Base-by-base conservation (phyloP, 2,797 vertebrate species). In the Pseudocheirus occidentalis region DNA sequence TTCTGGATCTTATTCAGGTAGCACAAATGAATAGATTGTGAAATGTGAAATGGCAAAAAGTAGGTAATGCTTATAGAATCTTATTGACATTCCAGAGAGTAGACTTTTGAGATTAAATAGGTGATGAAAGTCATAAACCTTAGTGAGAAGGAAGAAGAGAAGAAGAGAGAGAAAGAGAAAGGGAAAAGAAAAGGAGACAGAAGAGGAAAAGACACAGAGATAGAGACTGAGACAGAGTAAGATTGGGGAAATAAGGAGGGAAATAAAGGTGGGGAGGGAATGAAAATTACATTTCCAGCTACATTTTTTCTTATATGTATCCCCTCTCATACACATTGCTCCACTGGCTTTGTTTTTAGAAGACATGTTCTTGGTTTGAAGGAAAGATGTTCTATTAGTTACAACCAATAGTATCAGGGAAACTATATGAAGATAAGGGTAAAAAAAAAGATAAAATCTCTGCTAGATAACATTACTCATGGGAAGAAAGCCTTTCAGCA, bases 401-500 rank as follows among this genome's bases (percentile, higher is more conserved):
- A 55, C 81, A 87, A 50, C 73, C 21, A 96, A 46, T 31, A 57
- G 59, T 95, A 92, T 90, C 81, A 96, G 87, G 90, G 73, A 94
- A 96, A 93, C 24, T 55, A 66, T 95, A 89, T n/a, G 66, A 96
- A 50, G 92, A 89, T 73, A 91, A 94, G 92, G 28, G 46, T 55
- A 14, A 91, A 91, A 91, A 91, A 91, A 87, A 6, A 34, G 89
- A 57, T 92, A 94, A 90, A 56, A 89, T 29, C 52, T 91, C 90
- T 59, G 81, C 62, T 58, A 93, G 95, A 96, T 92, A 93, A 93
- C 93, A 89, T 93, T 81, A 95, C n/a, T 97, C 50, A 92, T 62
- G 90, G 89, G 92, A 97, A 94, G 18, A 0, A 50, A 94, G 92
- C 52, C 57, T 96, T 97, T 97, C 94, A 97, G 95, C 95, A 97